phyloP scores from a whole-genome alignment of 2,113 vertebrate genomes.

The Diglossa brunneiventris region DNA sequence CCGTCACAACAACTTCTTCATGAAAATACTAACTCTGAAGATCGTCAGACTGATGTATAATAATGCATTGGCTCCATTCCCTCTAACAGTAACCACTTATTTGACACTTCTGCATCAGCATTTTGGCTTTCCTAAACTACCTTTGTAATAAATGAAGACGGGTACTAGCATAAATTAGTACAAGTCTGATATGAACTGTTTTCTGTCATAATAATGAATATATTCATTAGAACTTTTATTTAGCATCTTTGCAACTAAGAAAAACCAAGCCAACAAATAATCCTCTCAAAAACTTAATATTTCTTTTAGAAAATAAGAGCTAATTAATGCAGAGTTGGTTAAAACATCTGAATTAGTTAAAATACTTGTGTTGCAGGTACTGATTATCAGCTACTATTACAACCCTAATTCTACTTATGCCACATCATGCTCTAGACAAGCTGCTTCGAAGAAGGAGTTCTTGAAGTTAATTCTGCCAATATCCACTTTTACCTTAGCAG shows the following conservation, averaged over 20 bases:
- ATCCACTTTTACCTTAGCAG: not conserved
- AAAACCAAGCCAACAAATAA: not conserved
- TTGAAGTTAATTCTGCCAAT: not conserved
- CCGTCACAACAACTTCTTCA: not conserved
- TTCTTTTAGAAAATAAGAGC: not conserved
- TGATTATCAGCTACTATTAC: not conserved
- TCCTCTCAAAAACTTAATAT: not conserved
- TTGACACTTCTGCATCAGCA: not conserved
- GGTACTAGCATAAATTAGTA: not conserved
- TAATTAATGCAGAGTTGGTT: not conserved
- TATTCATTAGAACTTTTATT: not conserved
- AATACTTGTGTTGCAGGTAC: not conserved
- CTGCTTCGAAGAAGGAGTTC: not conserved
- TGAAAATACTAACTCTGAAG: not conserved
- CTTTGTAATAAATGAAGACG: not conserved
- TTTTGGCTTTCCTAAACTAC: not conserved
- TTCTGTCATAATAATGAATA: not conserved
- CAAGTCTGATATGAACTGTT: not conserved
- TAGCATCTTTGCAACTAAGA: not conserved
- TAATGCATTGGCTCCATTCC: not conserved
- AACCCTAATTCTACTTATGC: not conserved
- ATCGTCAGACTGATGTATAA: accelerated
- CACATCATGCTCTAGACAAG: not conserved
- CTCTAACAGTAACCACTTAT: not conserved
- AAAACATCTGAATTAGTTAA: not conserved